Base-by-base conservation (phyloP, 2,113 vertebrate species). In the Nannospalax galili region DNA sequence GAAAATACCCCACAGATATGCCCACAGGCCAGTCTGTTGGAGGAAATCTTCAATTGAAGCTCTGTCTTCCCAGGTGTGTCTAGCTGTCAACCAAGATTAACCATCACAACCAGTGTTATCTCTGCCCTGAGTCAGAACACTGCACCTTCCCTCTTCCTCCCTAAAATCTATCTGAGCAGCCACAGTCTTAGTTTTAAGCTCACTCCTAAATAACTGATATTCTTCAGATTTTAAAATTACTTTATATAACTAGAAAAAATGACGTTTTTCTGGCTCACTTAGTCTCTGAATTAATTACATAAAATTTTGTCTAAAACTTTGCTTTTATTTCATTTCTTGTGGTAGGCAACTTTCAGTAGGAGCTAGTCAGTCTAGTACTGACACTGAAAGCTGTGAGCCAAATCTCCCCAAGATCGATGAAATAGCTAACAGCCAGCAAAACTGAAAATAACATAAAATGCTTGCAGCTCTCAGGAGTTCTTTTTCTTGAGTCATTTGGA, bases 401-500 rank as follows among this genome's bases (percentile, higher is more conserved):
- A 70, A 35, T 9, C 26, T 60, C 28, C 84, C 28, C 28, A 15
- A 69, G 56, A 75, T 2, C 40, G 52, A 73, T 37, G 58, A 78
- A 48, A 35, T 6, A 56, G 14, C 35, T 62, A 56, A 58, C 15
- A 62, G 14, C 3, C 75, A 73, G 30, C 35, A 67, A 26, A 74
- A 58, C 3, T 52, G 30, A 84, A 92, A 96, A 72, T 64, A 62
- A 60, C 80, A 30, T 20, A 22, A 90, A 80, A 56, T 62, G 19
- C 7, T 37, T 58, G 24, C 16, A 45, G 67, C 22, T 92, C 17
- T 62, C 40, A 2, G 20, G 17, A n/a, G 22, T n/a, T 79, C 62
- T 82, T 45, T 75, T 14, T 75, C 42, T 52, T 90, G 69, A 92
- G 16, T 91, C 96, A 15, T 69, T 95, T 77, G 37, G 95, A 95